phyloP scores from a whole-genome alignment of 2,888 invertebrate genomes.

The Leptopilina drosophilae region DNA sequence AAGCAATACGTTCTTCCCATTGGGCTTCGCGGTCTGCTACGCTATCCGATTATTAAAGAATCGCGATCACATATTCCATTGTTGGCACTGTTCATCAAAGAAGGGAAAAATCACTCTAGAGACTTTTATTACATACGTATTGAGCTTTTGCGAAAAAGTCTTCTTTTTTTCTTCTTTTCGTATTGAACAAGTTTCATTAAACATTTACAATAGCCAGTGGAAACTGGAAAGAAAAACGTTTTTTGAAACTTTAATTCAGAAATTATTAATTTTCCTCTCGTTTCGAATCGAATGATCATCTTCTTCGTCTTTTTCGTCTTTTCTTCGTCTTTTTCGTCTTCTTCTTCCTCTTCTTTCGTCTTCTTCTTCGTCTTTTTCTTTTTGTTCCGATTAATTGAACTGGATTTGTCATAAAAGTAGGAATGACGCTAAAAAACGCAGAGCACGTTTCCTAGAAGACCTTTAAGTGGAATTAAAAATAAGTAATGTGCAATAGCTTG shows the following conservation, averaged over 20 bases:
- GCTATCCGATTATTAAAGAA: conserved; percentile 39
- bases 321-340: too few relatives aligned
- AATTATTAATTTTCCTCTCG: too few relatives aligned
- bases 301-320: too few relatives aligned
- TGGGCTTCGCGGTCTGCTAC: conserved; percentile 6
- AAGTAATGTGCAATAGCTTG: not conserved
- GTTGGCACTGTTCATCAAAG: conserved; percentile 21
- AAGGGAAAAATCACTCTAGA: not conserved
- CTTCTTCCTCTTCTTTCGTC: too few relatives aligned
- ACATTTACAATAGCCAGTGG: too few relatives aligned
- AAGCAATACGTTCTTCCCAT: not conserved
- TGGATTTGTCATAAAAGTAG: conserved; percentile 1
- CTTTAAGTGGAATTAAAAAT: conserved; percentile 7
- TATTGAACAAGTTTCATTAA: too few relatives aligned
- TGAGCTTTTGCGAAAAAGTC: not conserved
- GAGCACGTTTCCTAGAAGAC: conserved; percentile 2
- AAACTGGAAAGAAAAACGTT: too few relatives aligned
- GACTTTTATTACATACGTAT: not conserved
- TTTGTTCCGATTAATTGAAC: not conserved
- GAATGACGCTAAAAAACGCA: not conserved
- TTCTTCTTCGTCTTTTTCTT: too few relatives aligned
- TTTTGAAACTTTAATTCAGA: too few relatives aligned
- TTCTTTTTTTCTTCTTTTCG: not conserved
- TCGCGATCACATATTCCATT: conserved; percentile 31
- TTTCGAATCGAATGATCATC: too few relatives aligned